Conservation (phyloP, 1,140 invertebrate genomes). For the Alviniconcha marisindica region DNA sequence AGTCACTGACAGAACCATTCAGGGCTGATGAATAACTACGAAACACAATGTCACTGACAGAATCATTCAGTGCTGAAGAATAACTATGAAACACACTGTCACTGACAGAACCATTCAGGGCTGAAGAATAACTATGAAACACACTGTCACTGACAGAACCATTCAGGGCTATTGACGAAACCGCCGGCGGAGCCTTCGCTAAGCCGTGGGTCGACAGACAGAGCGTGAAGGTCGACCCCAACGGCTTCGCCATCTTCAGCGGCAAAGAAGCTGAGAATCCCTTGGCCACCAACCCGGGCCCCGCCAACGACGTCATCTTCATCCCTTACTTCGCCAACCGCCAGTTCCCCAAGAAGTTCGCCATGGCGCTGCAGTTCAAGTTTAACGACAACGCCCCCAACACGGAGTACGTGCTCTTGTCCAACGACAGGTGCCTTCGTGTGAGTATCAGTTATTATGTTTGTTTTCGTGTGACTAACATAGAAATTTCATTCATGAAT, state of each 20-base stretch:
- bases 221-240: not conserved
- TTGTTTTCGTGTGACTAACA: too few relatives aligned
- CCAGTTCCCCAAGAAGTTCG: not conserved
- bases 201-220: not conserved
- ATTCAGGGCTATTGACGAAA: not conserved
- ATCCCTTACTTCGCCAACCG: constrained; percentile 12
- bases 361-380: not conserved
- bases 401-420: not conserved
- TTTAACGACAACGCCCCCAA: not conserved
- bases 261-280: too few relatives aligned
- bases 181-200: not conserved
- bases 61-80: too few relatives aligned
- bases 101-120: too few relatives aligned
- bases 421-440: not conserved
- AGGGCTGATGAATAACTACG: too few relatives aligned
- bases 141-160: not conserved
- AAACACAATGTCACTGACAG: too few relatives aligned
- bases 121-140: too few relatives aligned
- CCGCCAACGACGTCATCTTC: not conserved
- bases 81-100: too few relatives aligned
- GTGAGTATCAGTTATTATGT: too few relatives aligned
- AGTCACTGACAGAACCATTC: too few relatives aligned
- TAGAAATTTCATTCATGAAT: too few relatives aligned
- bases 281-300: too few relatives aligned
- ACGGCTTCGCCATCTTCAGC: not conserved